phyloP scores from a whole-genome alignment of 2,888 invertebrate genomes.

The Ophion costatus region DNA sequence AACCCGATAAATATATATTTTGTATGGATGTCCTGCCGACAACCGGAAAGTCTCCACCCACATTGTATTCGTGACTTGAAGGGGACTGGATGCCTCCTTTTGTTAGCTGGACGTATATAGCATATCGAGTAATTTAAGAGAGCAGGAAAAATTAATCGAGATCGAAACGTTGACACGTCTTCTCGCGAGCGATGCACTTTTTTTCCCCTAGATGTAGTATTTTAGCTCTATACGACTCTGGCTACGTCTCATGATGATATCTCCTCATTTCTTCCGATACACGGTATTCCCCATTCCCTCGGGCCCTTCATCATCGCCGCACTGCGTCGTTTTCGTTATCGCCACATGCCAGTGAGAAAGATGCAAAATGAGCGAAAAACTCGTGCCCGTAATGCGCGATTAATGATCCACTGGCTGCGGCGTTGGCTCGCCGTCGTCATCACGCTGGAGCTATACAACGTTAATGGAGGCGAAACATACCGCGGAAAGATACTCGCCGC shows the following conservation, averaged over 20 bases:
- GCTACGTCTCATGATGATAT: background rate
- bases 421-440: background rate
- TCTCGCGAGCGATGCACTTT: background rate
- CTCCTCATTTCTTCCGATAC: background rate
- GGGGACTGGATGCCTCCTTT: background rate
- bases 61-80: conserved; percentile 52
- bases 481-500: conserved; percentile 12
- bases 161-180: conserved; percentile 30
- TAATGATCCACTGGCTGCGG: conserved; percentile 45
- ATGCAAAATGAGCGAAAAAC: conserved; percentile 15
- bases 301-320: conserved; percentile 6
- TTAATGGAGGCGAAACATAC: conserved; percentile 49
- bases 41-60: background rate
- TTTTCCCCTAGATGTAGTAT: background rate
- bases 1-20: background rate
- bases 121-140: background rate
- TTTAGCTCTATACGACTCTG: background rate
- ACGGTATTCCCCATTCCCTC: background rate
- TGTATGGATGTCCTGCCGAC: background rate
- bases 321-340: conserved; percentile 34
- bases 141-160: conserved; percentile 53
- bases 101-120: background rate
- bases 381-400: conserved; percentile 48
- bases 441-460: conserved; percentile 25
- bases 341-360: background rate